A percentile compares a stretch with the other conserved stretches of the same genome.
phyloP scores from a whole-genome alignment of 2,797 vertebrate genomes.

The Eleutherodactylus coqui region DNA sequence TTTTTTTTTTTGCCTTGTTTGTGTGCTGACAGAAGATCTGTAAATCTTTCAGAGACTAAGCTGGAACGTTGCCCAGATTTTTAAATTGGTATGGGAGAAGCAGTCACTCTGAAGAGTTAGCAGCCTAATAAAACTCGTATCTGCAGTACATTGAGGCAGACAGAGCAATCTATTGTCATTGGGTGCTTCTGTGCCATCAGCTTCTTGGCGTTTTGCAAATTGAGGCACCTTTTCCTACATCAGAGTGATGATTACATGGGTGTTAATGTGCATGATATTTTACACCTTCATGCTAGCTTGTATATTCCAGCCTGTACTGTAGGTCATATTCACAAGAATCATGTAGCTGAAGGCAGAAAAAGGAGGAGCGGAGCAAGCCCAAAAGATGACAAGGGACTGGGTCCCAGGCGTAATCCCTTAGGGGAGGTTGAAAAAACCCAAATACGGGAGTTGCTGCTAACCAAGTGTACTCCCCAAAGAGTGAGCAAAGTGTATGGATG shows the following conservation, averaged over 20 bases:
- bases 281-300: not conserved
- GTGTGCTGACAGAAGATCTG: conserved; percentile 55
- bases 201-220: conserved; percentile 57
- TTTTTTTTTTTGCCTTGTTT: conserved; percentile 14
- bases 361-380: too few species aligned
- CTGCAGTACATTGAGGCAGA: conserved; percentile 59
- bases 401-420: too few species aligned
- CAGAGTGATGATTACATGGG: conserved; percentile 44
- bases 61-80: conserved; percentile 59
- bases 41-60: conserved; percentile 57
- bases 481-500: too few species aligned
- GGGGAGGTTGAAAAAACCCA: too few species aligned
- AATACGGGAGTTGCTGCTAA: too few species aligned
- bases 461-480: too few species aligned
- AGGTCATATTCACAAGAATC: conserved; percentile 10
- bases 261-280: conserved; percentile 40
- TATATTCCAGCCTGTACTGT: not conserved
- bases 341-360: not conserved
- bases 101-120: conserved; percentile 58
- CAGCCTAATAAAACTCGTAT: conserved; percentile 59
- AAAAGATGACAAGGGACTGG: too few species aligned
- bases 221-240: conserved; percentile 39
- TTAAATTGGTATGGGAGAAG: conserved; percentile 62
- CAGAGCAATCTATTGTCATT: conserved; percentile 60
- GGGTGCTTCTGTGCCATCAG: conserved; percentile 52